phyloP scores from a whole-genome alignment of 1,140 invertebrate species.

The Macrocentrus cingulum region DNA sequence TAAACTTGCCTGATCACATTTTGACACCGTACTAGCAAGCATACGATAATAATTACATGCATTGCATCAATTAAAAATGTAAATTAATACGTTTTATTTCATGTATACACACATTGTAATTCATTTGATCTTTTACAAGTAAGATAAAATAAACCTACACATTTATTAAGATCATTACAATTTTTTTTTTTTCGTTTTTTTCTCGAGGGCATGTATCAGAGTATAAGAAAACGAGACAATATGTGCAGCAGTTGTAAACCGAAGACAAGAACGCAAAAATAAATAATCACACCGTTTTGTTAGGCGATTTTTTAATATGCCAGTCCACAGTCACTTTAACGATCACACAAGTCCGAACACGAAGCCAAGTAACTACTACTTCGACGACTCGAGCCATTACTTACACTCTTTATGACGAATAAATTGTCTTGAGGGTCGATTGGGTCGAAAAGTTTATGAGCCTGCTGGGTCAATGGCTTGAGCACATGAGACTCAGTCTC shows the following conservation, averaged over 20 bases:
- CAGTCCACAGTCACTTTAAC: slow-evolving; percentile 18
- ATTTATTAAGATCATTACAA: too few relatives aligned
- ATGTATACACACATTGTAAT: too few relatives aligned
- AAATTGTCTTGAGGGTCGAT: slow-evolving; percentile 29
- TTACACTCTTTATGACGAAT: slow-evolving; percentile 32
- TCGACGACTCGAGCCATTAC: slow-evolving; percentile 24
- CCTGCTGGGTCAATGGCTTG: slow-evolving; percentile 13
- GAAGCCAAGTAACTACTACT: slow-evolving; percentile 11
- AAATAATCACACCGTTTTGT: slow-evolving; percentile 5
- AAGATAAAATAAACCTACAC: too few relatives aligned
- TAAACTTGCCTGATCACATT: slow-evolving; percentile 4
- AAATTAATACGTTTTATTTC: too few relatives aligned
- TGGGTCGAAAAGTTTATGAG: slow-evolving; percentile 19
- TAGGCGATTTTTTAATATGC: slow-evolving; percentile 1
- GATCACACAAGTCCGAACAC: slow-evolving; percentile 6
- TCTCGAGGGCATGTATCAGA: too few relatives aligned
- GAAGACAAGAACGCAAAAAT: background rate
- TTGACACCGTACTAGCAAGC: too few relatives aligned
- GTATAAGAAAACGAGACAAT: too few relatives aligned
- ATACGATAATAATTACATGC: too few relatives aligned
- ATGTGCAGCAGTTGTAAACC: too few relatives aligned
- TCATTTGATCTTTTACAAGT: too few relatives aligned
- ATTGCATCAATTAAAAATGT: too few relatives aligned
- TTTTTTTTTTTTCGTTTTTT: too few relatives aligned
- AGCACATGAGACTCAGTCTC: slow-evolving; percentile 8